Conservation (phyloP, 64 coral and sea anemone species). For the Dendrophyllia cribrosa region DNA sequence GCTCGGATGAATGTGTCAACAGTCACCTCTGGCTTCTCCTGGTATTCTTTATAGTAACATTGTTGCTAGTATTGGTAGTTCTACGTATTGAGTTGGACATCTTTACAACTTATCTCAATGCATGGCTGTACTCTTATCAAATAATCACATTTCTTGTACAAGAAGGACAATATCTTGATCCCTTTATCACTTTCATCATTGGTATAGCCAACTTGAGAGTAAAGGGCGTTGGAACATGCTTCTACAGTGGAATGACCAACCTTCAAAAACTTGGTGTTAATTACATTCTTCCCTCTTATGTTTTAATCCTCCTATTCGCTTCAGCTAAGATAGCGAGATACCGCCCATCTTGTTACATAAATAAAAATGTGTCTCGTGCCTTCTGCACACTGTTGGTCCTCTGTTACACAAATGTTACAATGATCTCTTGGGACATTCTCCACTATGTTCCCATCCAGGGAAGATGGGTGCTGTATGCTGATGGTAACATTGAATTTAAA, state of each 20-base stretch:
- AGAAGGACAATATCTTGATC: slow-evolving; percentile 70
- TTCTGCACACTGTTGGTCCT: slow-evolving; percentile 83
- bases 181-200: slow-evolving; percentile 68
- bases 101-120: slow-evolving; percentile 81
- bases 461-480: slow-evolving; percentile 70
- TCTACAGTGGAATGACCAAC: slow-evolving; percentile 71
- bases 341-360: slow-evolving; percentile 79
- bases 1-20: slow-evolving; percentile 23
- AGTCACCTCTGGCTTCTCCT: slow-evolving; percentile 56
- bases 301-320: slow-evolving; percentile 71
- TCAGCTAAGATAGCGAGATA: slow-evolving; percentile 65
- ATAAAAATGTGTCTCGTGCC: slow-evolving; percentile 78
- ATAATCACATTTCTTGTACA: slow-evolving; percentile 69
- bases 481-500: slow-evolving; percentile 76
- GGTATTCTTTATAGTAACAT: slow-evolving; percentile 44
- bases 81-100: slow-evolving; percentile 77
- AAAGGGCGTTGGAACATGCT: slow-evolving; percentile 21
- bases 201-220: slow-evolving; percentile 73
- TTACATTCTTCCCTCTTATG: slow-evolving; percentile 76
- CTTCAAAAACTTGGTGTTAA: slow-evolving; percentile 85
- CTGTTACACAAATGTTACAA: slow-evolving; percentile 87
- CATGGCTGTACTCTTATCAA: slow-evolving; percentile 91
- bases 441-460: slow-evolving; percentile 77
- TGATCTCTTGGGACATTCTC: slow-evolving; percentile 76
- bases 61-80: slow-evolving; percentile 63